Conservation (phyloP, 1,140 invertebrate genomes). For the Schmidtea mediterranea region DNA sequence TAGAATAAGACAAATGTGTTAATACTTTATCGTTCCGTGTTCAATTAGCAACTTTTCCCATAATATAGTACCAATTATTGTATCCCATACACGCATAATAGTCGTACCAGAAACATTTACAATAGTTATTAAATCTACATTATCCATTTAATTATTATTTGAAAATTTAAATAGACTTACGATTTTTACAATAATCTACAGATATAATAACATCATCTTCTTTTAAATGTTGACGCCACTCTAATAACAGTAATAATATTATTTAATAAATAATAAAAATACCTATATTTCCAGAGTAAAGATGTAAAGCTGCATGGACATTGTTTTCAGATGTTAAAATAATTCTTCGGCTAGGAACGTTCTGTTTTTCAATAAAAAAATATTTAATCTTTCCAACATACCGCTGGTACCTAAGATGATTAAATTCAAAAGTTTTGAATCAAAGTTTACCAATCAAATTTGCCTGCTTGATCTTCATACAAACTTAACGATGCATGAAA, state of each 20-base stretch:
- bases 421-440: neutral
- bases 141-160: neutral
- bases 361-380: neutral
- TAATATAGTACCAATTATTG: no score
- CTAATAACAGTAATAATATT: neutral
- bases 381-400: neutral
- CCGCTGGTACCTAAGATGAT: neutral
- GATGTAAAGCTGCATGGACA: neutral
- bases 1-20: no score
- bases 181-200: neutral
- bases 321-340: slow-evolving; percentile 1
- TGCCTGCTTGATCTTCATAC: slow-evolving; percentile 5
- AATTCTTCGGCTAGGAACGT: neutral
- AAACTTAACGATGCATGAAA: neutral
- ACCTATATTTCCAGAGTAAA: neutral
- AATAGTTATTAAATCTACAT: neutral
- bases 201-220: neutral
- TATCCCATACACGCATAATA: no score
- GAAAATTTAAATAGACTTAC: neutral
- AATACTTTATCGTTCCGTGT: no score
- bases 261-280: neutral
- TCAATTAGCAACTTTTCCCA: no score
- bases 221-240: neutral
- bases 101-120: no score
- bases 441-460: slow-evolving; percentile 2